Base-by-base conservation (phyloP, 2,888 invertebrate species). In the Temnothorax unifasciatus region DNA sequence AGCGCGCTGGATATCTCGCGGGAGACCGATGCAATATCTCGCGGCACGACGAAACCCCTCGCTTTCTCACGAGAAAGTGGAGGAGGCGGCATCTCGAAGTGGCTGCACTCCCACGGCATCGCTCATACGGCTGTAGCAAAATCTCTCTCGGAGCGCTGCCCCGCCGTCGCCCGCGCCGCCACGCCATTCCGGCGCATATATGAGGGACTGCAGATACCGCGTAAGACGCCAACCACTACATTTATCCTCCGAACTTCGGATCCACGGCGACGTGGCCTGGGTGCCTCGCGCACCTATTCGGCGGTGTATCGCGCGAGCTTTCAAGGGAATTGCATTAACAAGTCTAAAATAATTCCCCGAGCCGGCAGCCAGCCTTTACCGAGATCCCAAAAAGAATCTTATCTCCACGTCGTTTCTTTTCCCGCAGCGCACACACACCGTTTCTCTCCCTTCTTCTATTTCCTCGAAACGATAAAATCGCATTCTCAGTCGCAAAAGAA, bases 241-340 rank as follows among this genome's bases (percentile, higher is more conserved):
- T 64, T 73, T 50, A 74, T 81, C 77, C 82, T 84, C 84, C 84
- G 82, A 69, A 47, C 59, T 41, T 69, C 44, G 38, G 64, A 66
- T 57, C 25, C 61, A 54, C 52, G 61, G 50, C 61, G 85, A 79
- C 64, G 84, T 34, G 41, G 82, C 69, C 71, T 54, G 59, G 64
- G 75, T 83, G 74, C 77, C 77, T 68, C 83, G 83, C 73, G 75
- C 83, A 38, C 84, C 83, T 84, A 85, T 69, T 83, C 59, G 38
- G 47, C 82, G 82, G 83, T 5, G 52, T 81, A 87, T 73, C 83
- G 77, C 44, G 21, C 63, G 52, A 68, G 89, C 91, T 91, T 89
- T 90, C 85, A 90, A 82, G 87, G 79, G 88, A 90, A 90, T 90
- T 90, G 88, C 90, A 90, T 90, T 90, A 90, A 90, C 91, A 90